These are phyloP conservation scores for Sphaeramia orbicularis DNA, from an alignment of 2,797 vertebrate species.

Conservation along the genomic window DNA sequence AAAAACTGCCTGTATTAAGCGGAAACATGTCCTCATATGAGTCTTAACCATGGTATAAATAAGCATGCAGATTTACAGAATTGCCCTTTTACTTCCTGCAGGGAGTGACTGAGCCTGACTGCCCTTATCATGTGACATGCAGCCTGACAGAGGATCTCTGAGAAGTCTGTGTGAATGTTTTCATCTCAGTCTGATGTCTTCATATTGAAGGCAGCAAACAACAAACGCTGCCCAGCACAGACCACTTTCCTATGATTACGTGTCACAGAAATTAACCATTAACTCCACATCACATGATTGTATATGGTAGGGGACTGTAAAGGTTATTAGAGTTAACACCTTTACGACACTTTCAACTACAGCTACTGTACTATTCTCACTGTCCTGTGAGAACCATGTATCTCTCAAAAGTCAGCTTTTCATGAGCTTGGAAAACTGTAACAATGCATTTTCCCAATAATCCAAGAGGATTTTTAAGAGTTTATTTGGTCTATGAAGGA, in stretches of 20 bases:
- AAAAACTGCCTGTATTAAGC: slow-evolving; percentile 33
- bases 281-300: slow-evolving; percentile 39
- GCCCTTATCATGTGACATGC: slow-evolving; percentile 42
- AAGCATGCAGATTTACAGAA: slow-evolving; percentile 31
- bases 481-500: too few species aligned
- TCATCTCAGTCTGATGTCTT: background rate
- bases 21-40: slow-evolving; percentile 45
- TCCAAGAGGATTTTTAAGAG: too few species aligned
- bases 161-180: background rate
- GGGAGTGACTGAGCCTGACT: slow-evolving; percentile 21
- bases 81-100: slow-evolving; percentile 27
- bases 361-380: background rate
- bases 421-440: too few species aligned
- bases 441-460: too few species aligned
- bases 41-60: slow-evolving; percentile 26
- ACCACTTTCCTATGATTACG: slow-evolving; percentile 15
- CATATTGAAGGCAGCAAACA: slow-evolving; percentile 19
- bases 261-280: slow-evolving; percentile 51
- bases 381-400: too few species aligned
- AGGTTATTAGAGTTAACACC: background rate
- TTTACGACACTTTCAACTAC: background rate
- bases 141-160: slow-evolving; percentile 3
- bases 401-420: too few species aligned
- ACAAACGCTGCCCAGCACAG: background rate
- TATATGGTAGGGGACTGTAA: slow-evolving; percentile 1